Conservation (phyloP, 2,888 invertebrate species). For the Mechanitis messenoides region DNA sequence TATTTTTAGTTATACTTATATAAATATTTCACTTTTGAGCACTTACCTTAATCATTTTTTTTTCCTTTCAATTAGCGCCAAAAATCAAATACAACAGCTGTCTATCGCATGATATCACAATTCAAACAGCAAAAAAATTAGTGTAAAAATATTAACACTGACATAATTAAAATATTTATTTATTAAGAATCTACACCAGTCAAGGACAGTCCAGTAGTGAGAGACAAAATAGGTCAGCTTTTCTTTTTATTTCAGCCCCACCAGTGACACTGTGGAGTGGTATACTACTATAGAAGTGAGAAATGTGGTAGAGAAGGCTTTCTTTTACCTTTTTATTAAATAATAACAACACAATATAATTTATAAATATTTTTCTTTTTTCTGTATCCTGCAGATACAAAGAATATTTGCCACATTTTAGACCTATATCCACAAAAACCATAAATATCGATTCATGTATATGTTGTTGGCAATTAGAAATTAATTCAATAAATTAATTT, state of each 20-base stretch:
- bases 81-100: slow-evolving; percentile 14
- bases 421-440: no score
- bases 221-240: slow-evolving; percentile 64
- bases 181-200: slow-evolving; percentile 25
- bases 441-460: no score
- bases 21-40: background rate
- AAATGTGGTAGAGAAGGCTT: background rate
- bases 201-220: slow-evolving; percentile 41
- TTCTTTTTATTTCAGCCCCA: slow-evolving; percentile 60
- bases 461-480: no score
- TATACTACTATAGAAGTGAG: background rate
- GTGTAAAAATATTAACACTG: slow-evolving; percentile 22
- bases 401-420: no score
- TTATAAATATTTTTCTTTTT: no score
- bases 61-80: slow-evolving; percentile 13
- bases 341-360: no score
- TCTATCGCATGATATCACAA: slow-evolving; percentile 18
- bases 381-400: no score
- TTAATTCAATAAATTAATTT: no score
- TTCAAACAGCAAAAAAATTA: slow-evolving; percentile 12
- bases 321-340: background rate
- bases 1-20: no score
- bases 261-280: slow-evolving; percentile 11
- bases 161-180: background rate
- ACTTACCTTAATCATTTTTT: slow-evolving; percentile 27